Conservation (phyloP, 2,113 vertebrate genomes). For the Syngnathus typhle region DNA sequence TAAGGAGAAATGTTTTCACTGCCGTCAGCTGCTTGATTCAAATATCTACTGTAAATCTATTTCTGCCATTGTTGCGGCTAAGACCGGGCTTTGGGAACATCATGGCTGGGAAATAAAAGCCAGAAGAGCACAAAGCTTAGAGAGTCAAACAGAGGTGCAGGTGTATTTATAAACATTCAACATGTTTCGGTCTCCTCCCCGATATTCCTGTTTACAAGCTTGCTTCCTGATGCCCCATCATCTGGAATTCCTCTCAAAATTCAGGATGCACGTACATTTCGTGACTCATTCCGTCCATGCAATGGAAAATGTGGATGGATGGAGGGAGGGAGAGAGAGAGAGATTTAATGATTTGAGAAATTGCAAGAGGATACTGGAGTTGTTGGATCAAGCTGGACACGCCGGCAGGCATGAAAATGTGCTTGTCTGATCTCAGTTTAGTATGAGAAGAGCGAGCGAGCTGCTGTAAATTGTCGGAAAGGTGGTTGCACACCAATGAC, state of each 20-base stretch:
- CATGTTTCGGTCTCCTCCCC: conserved; percentile 34
- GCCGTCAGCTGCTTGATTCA: not conserved
- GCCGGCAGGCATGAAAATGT: not conserved
- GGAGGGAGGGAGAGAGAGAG: no score
- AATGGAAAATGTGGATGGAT: no score
- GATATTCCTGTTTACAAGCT: conserved; percentile 67
- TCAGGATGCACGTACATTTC: not conserved
- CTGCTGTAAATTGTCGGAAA: not conserved
- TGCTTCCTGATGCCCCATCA: conserved; percentile 60
- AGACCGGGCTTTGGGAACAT: not conserved
- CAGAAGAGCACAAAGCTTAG: conserved; percentile 9
- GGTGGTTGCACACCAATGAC: not conserved
- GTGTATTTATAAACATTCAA: conserved; percentile 37
- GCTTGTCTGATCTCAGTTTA: not conserved
- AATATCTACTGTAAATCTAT: not conserved
- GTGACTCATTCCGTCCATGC: not conserved
- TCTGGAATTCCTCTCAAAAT: conserved; percentile 58
- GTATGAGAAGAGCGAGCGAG: not conserved
- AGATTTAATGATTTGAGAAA: not conserved
- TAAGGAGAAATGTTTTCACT: not conserved
- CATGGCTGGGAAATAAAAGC: conserved; percentile 19
- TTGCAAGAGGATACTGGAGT: not conserved
- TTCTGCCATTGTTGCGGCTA: not conserved
- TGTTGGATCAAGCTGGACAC: not conserved
- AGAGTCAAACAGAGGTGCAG: conserved; percentile 22